Percentiles rank a stretch among this genome's conserved stretches.
Conservation (phyloP, 2,888 invertebrate genomes). For the Tetragonula carbonaria region DNA sequence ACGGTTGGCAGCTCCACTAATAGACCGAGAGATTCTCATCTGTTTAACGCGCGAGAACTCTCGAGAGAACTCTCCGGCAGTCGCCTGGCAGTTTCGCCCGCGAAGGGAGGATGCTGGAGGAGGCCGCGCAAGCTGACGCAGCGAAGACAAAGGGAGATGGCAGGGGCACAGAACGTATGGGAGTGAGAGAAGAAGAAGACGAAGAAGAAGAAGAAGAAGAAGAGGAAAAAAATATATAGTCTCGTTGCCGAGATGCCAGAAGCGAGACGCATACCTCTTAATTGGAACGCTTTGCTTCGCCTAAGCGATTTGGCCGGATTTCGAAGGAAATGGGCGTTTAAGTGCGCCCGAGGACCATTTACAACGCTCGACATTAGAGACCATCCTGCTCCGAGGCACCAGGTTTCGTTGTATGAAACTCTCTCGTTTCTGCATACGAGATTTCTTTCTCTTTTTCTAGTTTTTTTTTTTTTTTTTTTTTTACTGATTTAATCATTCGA, state of each 20-base stretch:
- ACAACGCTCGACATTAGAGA: constrained; percentile 62
- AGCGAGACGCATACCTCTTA: constrained; percentile 83
- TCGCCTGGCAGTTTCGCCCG: constrained; percentile 4
- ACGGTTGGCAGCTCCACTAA: constrained; percentile 80
- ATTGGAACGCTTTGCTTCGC: constrained; percentile 80
- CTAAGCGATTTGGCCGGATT: constrained; percentile 82
- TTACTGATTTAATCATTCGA: not conserved
- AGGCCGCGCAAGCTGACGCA: constrained; percentile 15
- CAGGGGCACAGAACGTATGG: constrained; percentile 19
- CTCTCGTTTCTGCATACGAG: constrained; percentile 19
- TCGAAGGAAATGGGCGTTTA: constrained; percentile 83
- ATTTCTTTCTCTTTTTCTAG: not conserved
- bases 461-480: not conserved
- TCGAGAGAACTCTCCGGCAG: not conserved
- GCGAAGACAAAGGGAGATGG: constrained; percentile 26
- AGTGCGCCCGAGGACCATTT: constrained; percentile 69
- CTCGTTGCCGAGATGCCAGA: constrained; percentile 78
- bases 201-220: constrained; percentile 22
- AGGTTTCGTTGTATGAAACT: not conserved
- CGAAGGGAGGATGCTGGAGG: not conserved
- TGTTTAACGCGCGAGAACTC: constrained; percentile 68
- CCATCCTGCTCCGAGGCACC: constrained; percentile 21
- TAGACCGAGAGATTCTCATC: constrained; percentile 81
- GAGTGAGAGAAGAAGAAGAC: constrained; percentile 47
- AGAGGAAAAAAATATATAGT: constrained; percentile 67